These are phyloP conservation scores for Micropterix aruncella DNA, from an alignment of 2,888 invertebrate species.

Conservation along the genomic window DNA sequence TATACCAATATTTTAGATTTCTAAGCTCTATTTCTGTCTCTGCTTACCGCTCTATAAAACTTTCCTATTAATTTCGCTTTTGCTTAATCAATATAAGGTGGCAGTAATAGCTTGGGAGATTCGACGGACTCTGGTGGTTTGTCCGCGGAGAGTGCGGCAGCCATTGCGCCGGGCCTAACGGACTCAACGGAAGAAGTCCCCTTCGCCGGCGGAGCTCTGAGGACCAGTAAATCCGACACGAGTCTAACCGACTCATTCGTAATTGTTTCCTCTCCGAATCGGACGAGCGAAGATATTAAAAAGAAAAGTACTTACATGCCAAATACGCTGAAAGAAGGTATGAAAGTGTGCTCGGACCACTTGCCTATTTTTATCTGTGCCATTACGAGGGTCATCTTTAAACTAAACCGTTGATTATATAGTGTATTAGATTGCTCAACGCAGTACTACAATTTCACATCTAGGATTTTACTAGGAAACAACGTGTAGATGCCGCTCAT, in stretches of 20 bases:
- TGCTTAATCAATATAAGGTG: constrained; percentile 23
- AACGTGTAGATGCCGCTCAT: no score
- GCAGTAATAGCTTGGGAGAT: constrained; percentile 39
- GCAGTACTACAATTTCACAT: no score
- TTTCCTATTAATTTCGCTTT: no score
- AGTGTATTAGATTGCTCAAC: no score
- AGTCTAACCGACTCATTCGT: constrained; percentile 86
- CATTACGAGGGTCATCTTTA: no score
- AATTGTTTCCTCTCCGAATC: constrained; percentile 46
- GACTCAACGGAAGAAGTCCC: constrained; percentile 9
- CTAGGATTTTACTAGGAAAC: no score
- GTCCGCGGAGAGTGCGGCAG: constrained; percentile 15
- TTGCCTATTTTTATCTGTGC: constrained; percentile 21
- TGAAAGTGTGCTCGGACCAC: no score
- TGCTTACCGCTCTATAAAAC: no score
- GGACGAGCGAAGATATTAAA: background rate
- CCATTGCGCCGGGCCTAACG: no score
- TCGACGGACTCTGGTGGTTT: constrained; percentile 22
- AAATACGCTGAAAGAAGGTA: constrained; percentile 12
- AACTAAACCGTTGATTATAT: no score
- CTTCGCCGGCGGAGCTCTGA: constrained; percentile 33
- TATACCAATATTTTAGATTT: no score
- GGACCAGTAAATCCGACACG: constrained; percentile 82
- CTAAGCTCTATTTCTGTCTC: no score
- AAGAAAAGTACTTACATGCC: constrained; percentile 1